Base-by-base conservation (phyloP, 2,113 vertebrate genomes). In the Cyprinodon brontotheroides region DNA sequence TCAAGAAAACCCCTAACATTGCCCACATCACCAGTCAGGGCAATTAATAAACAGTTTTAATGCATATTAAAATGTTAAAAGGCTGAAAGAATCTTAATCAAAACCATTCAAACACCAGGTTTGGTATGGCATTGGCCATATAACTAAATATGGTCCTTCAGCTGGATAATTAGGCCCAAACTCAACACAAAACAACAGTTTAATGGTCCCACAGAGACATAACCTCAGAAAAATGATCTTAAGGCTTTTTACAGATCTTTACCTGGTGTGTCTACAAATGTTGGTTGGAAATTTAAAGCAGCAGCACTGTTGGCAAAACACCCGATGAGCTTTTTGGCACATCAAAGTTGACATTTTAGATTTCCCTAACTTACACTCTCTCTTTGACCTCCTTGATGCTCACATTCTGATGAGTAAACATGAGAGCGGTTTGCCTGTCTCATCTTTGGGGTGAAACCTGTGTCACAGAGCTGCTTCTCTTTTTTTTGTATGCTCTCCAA, bases 381-480 rank as follows among this genome's bases (percentile, higher is more conserved):
- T 59, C 79, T 79, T 80, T 59, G 65, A 61, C 79, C 71, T 78
- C 37, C 11, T 73, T 40, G 15, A 65, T 66, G 73, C 39, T 40
- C 41, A 11, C 47, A 63, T 75, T 72, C 38, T 45, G 39, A 61
- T 39, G 36, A 70, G 61, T 68, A 66, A 64, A 40, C 38, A 53
- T 66, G 70, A 63, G 77, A 67, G 12, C 40, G 11, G 74, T 79
- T 69, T 64, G 53, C 77, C 64, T 57, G 67, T 75, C 74, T 72
- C 50, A 70, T 68, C 72, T 3, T 29, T 65, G 71, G 73, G 83
- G 79, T 78, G 79, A 75, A 82, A 70, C 75, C 66, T 76, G 47
- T 86, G 78, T 79, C 79, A 68, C 81, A 76, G 82, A 86, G 87
- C 87, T 92, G 90, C 92, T 83, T 86, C 86, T 86, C 86, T 76